Conservation (phyloP, 2,888 invertebrate species). For the Penaeus monodon region DNA sequence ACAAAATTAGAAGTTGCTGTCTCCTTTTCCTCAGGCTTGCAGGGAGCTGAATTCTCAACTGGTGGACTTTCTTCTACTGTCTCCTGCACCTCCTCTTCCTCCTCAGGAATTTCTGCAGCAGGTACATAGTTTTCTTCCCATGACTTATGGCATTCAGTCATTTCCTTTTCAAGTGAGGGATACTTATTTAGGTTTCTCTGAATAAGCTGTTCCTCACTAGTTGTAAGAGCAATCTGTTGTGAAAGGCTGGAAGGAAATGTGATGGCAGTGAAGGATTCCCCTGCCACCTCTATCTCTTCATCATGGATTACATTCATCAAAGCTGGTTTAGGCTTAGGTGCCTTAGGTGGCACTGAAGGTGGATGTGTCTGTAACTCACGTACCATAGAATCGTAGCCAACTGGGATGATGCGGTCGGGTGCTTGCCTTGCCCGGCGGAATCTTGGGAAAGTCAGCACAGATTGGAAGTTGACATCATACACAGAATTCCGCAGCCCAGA, state of each 20-base stretch:
- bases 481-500: slow-evolving; percentile 56
- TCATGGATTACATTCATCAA: slow-evolving; percentile 9
- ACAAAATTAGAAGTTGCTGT: slow-evolving; percentile 39
- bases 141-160: slow-evolving; percentile 36
- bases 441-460: slow-evolving; percentile 51
- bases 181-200: slow-evolving; percentile 49
- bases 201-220: slow-evolving; percentile 56
- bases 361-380: slow-evolving; percentile 64
- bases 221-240: slow-evolving; percentile 32
- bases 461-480: slow-evolving; percentile 55
- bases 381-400: slow-evolving; percentile 65
- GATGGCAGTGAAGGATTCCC: slow-evolving; percentile 48
- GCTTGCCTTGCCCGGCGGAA: slow-evolving; percentile 53
- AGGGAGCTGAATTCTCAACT: neutral
- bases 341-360: slow-evolving; percentile 45
- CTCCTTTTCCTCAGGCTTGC: neutral
- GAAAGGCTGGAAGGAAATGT: slow-evolving; percentile 23
- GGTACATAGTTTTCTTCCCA: slow-evolving; percentile 58
- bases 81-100: slow-evolving; percentile 5
- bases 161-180: slow-evolving; percentile 54
- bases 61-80: neutral
- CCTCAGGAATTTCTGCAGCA: slow-evolving; percentile 21
- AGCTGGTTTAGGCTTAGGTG: slow-evolving; percentile 13
- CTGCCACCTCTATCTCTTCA: slow-evolving; percentile 44
- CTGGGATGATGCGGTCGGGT: slow-evolving; percentile 62